These are phyloP conservation scores for Columbina picui DNA, from an alignment of 2,113 vertebrate species.

Conservation along the genomic window DNA sequence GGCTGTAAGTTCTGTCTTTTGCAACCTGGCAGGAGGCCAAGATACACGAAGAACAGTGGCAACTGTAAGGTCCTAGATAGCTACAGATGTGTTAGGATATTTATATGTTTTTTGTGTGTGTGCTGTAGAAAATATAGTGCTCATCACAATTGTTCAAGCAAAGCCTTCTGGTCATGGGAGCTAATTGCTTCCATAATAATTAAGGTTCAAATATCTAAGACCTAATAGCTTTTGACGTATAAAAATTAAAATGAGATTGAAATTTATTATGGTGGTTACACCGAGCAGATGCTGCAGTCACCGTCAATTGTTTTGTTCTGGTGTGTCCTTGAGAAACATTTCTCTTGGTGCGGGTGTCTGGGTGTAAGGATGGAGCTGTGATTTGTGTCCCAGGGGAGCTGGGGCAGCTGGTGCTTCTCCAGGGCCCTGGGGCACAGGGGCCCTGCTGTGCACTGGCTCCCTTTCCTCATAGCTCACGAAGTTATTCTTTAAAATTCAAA, in stretches of 20 bases:
- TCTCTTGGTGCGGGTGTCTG: background rate
- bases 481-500: background rate
- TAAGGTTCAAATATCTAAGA: conserved; percentile 15
- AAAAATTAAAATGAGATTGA: conserved; percentile 25
- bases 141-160: background rate
- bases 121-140: background rate
- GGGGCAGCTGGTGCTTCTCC: conserved; percentile 3
- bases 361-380: background rate
- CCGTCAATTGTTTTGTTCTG: conserved; percentile 2
- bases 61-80: background rate
- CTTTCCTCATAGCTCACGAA: background rate
- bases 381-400: background rate
- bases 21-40: background rate
- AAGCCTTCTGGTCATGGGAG: background rate
- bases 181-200: conserved; percentile 4
- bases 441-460: background rate
- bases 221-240: conserved; percentile 43
- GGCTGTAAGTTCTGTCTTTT: background rate
- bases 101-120: background rate
- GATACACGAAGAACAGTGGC: background rate
- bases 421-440: background rate
- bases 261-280: conserved; percentile 18
- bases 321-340: conserved; percentile 53
- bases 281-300: conserved; percentile 32
- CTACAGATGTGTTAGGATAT: background rate